A percentile compares a stretch with the other conserved stretches of the same genome.
These are phyloP conservation scores for Piprites chloris DNA, from an alignment of 2,113 vertebrate genomes.

Conservation along the genomic window DNA sequence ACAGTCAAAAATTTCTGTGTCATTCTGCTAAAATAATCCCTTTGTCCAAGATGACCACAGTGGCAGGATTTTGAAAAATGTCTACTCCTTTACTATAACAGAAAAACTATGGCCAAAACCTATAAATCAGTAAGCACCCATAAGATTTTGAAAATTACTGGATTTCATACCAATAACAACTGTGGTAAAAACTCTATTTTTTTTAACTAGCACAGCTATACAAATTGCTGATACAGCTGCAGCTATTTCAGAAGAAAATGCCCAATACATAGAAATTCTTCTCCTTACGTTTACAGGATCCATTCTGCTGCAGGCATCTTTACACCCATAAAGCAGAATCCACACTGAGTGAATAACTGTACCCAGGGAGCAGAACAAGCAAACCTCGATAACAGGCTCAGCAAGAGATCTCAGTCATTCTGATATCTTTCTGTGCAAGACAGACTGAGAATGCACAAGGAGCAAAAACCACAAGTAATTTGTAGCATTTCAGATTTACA, in stretches of 20 bases:
- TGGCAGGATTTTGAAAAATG: background rate
- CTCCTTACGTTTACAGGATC: background rate
- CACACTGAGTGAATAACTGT: background rate
- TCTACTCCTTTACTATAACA: background rate
- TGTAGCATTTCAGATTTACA: slow-evolving; percentile 53
- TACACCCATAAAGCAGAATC: background rate
- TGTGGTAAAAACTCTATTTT: background rate
- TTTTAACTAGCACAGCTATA: background rate
- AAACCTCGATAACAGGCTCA: slow-evolving; percentile 34
- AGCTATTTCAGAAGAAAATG: background rate
- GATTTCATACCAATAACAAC: background rate
- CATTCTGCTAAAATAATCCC: background rate
- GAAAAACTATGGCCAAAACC: background rate
- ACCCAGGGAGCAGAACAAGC: background rate
- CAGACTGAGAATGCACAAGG: background rate
- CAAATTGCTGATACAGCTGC: background rate
- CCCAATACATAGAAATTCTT: background rate
- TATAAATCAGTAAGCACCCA: background rate
- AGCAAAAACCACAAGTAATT: slow-evolving; percentile 49
- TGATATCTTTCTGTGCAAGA: background rate
- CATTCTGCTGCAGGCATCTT: background rate
- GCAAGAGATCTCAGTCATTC: slow-evolving; percentile 31
- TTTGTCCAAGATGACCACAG: background rate
- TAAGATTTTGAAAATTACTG: background rate
- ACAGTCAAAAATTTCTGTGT: background rate